Evolutionary conservation across 2,113 vertebrate species (phyloP).

Genomic region (Merops nubicus): DNA sequence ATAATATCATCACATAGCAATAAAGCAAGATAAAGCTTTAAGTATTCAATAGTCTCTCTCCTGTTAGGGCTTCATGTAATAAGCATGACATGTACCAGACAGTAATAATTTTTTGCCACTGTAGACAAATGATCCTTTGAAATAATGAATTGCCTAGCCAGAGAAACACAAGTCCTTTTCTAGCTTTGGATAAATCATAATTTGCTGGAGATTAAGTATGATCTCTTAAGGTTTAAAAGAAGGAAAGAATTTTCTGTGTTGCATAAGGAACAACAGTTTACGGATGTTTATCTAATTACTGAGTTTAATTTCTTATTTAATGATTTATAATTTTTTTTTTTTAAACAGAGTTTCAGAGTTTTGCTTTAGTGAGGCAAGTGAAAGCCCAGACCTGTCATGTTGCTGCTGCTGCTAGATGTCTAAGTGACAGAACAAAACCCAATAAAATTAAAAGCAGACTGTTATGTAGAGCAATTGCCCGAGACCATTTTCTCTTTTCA

Average conservation of each 20-base stretch:
- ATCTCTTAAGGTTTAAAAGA: neutral
- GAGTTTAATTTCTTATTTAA: neutral
- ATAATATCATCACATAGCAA: neutral
- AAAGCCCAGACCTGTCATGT: neutral
- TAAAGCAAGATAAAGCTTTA: neutral
- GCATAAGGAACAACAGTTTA: neutral
- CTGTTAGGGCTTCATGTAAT: neutral
- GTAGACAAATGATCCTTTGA: neutral
- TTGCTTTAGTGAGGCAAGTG: neutral
- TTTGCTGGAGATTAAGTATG: neutral
- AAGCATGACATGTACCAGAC: neutral
- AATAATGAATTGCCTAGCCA: neutral
- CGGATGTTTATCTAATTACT: neutral
- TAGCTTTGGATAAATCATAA: neutral
- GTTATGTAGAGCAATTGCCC: neutral
- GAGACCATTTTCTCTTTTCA: neutral
- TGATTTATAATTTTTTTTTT: neutral
- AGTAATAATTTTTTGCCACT: neutral
- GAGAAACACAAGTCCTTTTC: neutral
- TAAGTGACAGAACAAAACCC: neutral
- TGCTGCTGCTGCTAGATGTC: neutral
- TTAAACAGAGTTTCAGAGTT: neutral
- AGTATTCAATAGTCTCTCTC: neutral
- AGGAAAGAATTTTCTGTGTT: neutral
- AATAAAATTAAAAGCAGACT: neutral